A percentile compares a stretch with the other conserved stretches of the same genome.
phyloP scores from a whole-genome alignment of 2,888 invertebrate species.

The Epirrita christyi region DNA sequence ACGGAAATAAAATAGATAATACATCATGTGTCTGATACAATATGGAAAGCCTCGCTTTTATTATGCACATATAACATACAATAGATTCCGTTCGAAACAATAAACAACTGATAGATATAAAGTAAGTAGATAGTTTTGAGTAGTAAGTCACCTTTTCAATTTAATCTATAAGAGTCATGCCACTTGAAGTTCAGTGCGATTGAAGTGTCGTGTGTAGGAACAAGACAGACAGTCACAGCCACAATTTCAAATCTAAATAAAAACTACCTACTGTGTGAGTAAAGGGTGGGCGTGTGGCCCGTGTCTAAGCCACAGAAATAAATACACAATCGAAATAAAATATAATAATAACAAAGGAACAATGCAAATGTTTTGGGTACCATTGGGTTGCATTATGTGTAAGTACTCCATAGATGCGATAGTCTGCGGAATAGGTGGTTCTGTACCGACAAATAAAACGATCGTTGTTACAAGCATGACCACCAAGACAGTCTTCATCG shows the following conservation, averaged over 20 bases:
- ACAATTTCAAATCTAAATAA: slow-evolving; percentile 67
- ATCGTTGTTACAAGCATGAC: slow-evolving; percentile 76
- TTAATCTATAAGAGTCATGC: slow-evolving; percentile 69
- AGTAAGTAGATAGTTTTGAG: slow-evolving; percentile 86
- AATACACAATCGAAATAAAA: slow-evolving; percentile 46
- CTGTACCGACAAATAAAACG: slow-evolving; percentile 82
- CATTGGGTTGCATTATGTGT: slow-evolving; percentile 82
- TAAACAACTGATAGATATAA: slow-evolving; percentile 65
- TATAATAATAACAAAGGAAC: slow-evolving; percentile 53
- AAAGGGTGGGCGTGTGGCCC: slow-evolving; percentile 45
- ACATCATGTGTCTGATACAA: slow-evolving; percentile 62
- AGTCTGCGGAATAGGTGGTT: slow-evolving; percentile 82
- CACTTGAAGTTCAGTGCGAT: slow-evolving; percentile 39
- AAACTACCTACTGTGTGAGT: slow-evolving; percentile 59
- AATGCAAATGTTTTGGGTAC: slow-evolving; percentile 78
- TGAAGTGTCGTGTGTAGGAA: slow-evolving; percentile 42
- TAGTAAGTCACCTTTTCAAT: slow-evolving; percentile 88
- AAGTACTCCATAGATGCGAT: slow-evolving; percentile 83
- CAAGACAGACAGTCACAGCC: slow-evolving; percentile 77
- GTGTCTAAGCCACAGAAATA: slow-evolving; percentile 51
- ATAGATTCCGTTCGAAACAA: slow-evolving; percentile 58
- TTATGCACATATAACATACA: slow-evolving; percentile 70
- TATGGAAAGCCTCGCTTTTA: slow-evolving; percentile 72
- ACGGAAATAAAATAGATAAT: slow-evolving; percentile 51
- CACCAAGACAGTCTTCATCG: slow-evolving; percentile 41